phyloP scores from a whole-genome alignment of 1,140 invertebrate genomes.

The Drosophila fuyamai region DNA sequence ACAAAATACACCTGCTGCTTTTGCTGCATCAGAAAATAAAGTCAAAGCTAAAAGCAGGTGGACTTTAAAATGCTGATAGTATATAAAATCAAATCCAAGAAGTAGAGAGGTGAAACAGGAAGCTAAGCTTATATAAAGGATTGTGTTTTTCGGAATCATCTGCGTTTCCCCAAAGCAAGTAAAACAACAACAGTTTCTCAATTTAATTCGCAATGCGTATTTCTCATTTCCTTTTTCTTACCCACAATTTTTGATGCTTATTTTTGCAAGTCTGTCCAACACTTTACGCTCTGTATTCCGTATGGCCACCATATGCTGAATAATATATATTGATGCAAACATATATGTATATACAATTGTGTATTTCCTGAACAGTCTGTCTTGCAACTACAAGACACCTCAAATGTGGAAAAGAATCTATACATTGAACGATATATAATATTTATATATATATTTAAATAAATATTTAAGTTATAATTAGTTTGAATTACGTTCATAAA shows the following conservation, averaged over 20 bases:
- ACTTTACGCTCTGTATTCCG: slow-evolving; percentile 11
- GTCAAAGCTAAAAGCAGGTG: slow-evolving; percentile 23
- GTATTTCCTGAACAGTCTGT: slow-evolving; percentile 7
- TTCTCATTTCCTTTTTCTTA: slow-evolving; percentile 20
- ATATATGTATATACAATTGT: neutral
- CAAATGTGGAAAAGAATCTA: too few relatives aligned
- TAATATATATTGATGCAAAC: slow-evolving; percentile 1
- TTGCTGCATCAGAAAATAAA: slow-evolving; percentile 8
- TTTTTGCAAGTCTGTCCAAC: slow-evolving; percentile 5
- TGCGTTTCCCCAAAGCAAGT: neutral
- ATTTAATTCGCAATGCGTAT: slow-evolving; percentile 31
- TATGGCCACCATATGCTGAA: slow-evolving; percentile 33
- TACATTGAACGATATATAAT: too few relatives aligned
- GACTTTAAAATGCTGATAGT: slow-evolving; percentile 2
- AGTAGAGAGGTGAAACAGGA: neutral
- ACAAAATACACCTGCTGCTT: slow-evolving; percentile 46
- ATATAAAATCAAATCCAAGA: slow-evolving; percentile 5
- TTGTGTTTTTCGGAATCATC: neutral
- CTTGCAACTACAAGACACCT: neutral
- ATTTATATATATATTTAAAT: too few relatives aligned
- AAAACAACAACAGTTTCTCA: slow-evolving; percentile 52
- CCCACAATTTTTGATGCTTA: slow-evolving; percentile 2
- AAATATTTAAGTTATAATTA: neutral
- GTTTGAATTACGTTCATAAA: neutral
- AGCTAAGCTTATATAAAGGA: slow-evolving; percentile 1